Base-by-base conservation (phyloP, 2,888 invertebrate species). In the Lycocerus yunnanus region DNA sequence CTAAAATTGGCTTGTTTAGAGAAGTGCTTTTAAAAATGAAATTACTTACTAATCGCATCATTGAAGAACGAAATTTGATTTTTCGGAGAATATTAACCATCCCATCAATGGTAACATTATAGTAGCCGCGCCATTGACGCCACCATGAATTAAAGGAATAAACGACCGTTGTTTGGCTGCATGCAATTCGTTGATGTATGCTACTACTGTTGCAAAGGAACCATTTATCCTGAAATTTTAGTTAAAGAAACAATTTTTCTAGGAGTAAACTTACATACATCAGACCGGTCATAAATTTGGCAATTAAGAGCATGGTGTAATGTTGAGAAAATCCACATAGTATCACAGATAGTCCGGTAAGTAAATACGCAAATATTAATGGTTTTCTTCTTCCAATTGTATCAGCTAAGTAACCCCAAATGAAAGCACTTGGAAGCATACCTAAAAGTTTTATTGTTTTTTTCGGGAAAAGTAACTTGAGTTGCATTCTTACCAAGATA, bases 351-450 rank as follows among this genome's bases (percentile, higher is more conserved):
- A 92, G 78, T 0, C 90, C 91, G 60, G 94, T 90, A 13, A 90
- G 83, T 68, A 94, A 83, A 82, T 92, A 92, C 0, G 94, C 93
- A 82, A 90, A 88, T 21, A 92, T 87, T 80, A 95, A 88, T 68
- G 94, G 89, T 81, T 90, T 90, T 78, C 90, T 90, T 75, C 93
- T 88, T 10, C 94, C 94, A 75, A 93, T 88, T 0, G 92, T 92
- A 83, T 95, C 95, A 0, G 93, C 93, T 9, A 94, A 84, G 83
- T 92, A 93, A 0, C 95, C 94, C 95, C 95, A 95, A 3, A 93
- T 79, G 83, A 93, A 89, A 0, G 93, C 93, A 24, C 94, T 93
- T 0, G 90, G 89, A 80, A 93, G 92, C 93, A 95, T 95, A 15
- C 94, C 95, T 93, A 83, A 1, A 83, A 72, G 16, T 4, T 6